Conservation (phyloP, 2,113 vertebrate species). For the Bambusicola thoracicus region DNA sequence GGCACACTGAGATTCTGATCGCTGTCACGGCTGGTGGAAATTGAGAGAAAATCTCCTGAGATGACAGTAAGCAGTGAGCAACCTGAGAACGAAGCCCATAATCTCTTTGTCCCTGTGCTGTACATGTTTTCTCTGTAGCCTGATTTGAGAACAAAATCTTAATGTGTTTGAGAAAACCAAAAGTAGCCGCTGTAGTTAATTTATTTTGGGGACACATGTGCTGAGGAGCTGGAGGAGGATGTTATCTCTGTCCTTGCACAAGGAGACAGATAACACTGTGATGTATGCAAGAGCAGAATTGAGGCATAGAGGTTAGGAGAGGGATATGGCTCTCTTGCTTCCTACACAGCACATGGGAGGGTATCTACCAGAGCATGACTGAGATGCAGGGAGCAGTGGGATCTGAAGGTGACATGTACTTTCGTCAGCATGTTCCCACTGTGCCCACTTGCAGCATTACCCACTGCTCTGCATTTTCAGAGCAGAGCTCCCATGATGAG, state of each 20-base stretch:
- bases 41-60: slow-evolving; percentile 31
- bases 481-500: not conserved
- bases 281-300: not conserved
- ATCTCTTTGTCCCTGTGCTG: slow-evolving; percentile 25
- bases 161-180: slow-evolving; percentile 50
- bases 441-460: not conserved
- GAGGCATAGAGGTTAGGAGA: accelerated
- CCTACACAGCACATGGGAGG: not conserved
- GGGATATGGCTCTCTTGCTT: not conserved
- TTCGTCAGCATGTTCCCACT: not conserved
- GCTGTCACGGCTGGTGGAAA: slow-evolving; percentile 9
- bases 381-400: not conserved
- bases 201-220: not conserved
- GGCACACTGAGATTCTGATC: slow-evolving; percentile 27
- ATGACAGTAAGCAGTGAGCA: slow-evolving; percentile 18
- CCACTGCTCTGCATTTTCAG: not conserved
- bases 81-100: slow-evolving; percentile 10
- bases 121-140: slow-evolving; percentile 11
- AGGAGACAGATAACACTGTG: not conserved
- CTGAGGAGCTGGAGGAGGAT: slow-evolving; percentile 5
- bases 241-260: slow-evolving; percentile 38
- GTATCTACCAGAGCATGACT: not conserved
- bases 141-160: slow-evolving; percentile 21
- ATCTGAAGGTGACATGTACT: not conserved
- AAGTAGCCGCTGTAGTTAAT: not conserved